Conservation (phyloP, 2,888 invertebrate species). For the Achlya flavicornis region DNA sequence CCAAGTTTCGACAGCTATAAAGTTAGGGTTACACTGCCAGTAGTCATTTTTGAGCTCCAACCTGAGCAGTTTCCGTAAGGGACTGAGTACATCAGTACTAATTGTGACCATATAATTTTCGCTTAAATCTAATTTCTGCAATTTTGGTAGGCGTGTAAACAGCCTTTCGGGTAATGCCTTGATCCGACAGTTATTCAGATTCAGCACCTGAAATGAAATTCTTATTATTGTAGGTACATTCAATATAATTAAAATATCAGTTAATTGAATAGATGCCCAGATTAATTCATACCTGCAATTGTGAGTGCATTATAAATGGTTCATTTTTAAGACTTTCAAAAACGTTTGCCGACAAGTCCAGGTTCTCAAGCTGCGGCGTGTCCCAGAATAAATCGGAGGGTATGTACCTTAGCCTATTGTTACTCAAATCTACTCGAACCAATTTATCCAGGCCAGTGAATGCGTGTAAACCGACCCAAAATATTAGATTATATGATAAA, state of each 20-base stretch:
- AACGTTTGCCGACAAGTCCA: conserved; percentile 86
- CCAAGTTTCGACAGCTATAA: conserved; percentile 70
- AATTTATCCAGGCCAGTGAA: conserved; percentile 81
- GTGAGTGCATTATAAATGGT: conserved; percentile 82
- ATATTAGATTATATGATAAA: conserved; percentile 85
- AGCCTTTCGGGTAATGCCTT: conserved; percentile 77
- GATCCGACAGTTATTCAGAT: conserved; percentile 84
- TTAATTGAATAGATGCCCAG: neutral
- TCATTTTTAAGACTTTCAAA: conserved; percentile 82
- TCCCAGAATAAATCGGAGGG: conserved; percentile 82
- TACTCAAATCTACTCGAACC: conserved; percentile 83
- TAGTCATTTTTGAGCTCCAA: conserved; percentile 83
- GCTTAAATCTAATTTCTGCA: conserved; percentile 84
- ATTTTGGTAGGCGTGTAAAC: conserved; percentile 81
- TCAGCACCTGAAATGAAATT: conserved; percentile 74
- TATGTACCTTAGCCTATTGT: conserved; percentile 84
- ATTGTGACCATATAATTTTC: conserved; percentile 85
- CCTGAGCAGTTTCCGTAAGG: conserved; percentile 73
- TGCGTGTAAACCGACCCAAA: conserved; percentile 85
- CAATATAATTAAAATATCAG: too few species aligned
- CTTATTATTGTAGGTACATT: neutral
- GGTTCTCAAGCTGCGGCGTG: conserved; percentile 74
- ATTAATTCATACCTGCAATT: conserved; percentile 69
- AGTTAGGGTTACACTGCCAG: conserved; percentile 80
- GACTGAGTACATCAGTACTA: conserved; percentile 71